These are phyloP conservation scores for Rhinolophus ferrumequinum DNA, from an alignment of 2,113 vertebrate species.

Conservation along the genomic window DNA sequence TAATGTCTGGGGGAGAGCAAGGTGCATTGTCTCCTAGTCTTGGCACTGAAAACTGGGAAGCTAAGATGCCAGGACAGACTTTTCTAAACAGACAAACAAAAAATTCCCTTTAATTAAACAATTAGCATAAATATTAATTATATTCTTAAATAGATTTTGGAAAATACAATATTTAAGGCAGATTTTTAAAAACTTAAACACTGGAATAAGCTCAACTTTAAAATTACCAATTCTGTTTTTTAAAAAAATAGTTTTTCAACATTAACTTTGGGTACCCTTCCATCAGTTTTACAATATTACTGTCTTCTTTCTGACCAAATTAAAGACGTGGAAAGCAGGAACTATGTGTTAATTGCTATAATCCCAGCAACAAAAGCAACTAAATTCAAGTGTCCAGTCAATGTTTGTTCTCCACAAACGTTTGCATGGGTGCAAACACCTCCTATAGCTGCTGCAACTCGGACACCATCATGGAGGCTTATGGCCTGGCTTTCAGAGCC, in stretches of 20 bases:
- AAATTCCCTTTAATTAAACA: neutral
- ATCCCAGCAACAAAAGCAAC: neutral
- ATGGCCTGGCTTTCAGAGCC: neutral
- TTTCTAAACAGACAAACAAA: neutral
- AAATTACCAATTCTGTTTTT: neutral
- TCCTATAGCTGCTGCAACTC: neutral
- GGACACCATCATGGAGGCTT: rapidly evolving
- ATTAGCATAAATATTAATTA: neutral
- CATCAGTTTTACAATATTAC: neutral
- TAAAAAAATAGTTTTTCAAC: neutral
- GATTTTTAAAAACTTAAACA: neutral
- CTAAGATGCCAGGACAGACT: neutral
- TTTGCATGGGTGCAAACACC: rapidly evolving
- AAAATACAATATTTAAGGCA: neutral
- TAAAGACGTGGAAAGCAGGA: neutral
- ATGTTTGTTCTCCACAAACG: neutral
- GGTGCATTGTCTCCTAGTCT: neutral
- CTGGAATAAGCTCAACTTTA: neutral
- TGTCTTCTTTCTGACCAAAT: neutral
- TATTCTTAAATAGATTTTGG: neutral
- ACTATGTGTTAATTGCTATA: neutral
- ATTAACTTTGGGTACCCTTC: neutral
- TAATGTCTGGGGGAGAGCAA: neutral
- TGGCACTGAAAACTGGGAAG: neutral
- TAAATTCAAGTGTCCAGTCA: neutral